phyloP scores from a whole-genome alignment of 92 coral and sea anemone species.

The Zoanthus sociatus region DNA sequence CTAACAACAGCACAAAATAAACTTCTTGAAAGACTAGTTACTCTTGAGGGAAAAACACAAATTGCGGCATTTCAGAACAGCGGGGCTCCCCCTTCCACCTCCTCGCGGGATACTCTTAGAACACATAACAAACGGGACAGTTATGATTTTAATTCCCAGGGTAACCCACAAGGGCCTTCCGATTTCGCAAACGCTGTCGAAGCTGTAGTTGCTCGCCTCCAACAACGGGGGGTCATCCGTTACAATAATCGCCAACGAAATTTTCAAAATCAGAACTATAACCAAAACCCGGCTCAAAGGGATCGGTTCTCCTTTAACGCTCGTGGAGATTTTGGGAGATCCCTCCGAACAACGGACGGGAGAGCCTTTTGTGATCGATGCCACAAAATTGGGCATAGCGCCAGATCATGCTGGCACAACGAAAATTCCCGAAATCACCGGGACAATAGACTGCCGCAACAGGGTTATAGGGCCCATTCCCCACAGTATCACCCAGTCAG shows the following conservation, averaged over 20 bases:
- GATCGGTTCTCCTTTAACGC: neutral
- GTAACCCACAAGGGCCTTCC: neutral
- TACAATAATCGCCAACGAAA: neutral
- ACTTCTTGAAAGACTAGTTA: neutral
- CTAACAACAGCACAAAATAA: neutral
- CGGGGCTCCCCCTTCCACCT: neutral
- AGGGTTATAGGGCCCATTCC: neutral
- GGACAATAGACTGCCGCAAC: neutral
- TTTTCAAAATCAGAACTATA: neutral
- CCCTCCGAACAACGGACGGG: neutral
- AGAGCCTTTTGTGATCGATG: too few relatives aligned
- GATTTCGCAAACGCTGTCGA: neutral
- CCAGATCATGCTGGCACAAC: slow-evolving; percentile 3
- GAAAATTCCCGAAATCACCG: neutral
- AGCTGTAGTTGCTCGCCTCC: neutral
- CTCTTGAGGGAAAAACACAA: neutral
- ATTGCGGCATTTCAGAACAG: neutral
- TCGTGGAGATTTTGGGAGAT: slow-evolving; percentile 1
- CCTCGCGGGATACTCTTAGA: neutral
- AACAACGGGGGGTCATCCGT: neutral
- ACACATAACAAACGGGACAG: neutral
- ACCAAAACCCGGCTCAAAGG: neutral
- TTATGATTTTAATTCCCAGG: neutral
- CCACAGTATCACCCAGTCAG: neutral
- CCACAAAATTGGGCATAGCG: neutral